Percentiles rank a stretch among this genome's conserved stretches.
Evolutionary conservation across 2,113 vertebrate species (phyloP).

Genomic region (Redunca redunca): DNA sequence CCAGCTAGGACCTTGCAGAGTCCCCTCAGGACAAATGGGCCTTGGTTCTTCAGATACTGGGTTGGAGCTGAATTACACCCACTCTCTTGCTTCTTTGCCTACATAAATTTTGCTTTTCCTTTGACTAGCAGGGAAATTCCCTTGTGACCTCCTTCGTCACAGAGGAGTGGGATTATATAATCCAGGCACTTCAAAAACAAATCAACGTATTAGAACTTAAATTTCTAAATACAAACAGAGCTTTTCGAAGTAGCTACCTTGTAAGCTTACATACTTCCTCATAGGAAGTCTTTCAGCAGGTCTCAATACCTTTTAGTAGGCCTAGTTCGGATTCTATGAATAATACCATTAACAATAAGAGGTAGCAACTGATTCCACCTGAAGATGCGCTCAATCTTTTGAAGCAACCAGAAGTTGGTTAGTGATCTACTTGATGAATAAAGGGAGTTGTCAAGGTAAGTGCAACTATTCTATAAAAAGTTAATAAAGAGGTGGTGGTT

Average conservation of each 20-base stretch:
- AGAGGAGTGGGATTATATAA: background rate
- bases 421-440: background rate
- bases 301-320: background rate
- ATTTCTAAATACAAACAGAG: background rate
- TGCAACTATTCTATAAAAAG: background rate
- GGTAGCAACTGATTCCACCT: rapidly evolving
- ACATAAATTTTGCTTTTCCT: background rate
- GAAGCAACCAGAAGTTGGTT: background rate
- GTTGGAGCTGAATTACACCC: rapidly evolving
- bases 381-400: background rate
- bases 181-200: background rate
- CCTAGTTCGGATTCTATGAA: background rate
- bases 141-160: background rate
- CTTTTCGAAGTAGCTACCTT: background rate
- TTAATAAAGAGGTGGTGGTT: background rate
- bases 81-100: background rate
- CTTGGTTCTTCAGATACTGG: background rate
- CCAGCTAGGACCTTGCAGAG: background rate
- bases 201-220: background rate
- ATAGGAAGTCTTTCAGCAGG: background rate
- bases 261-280: background rate
- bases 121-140: background rate
- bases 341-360: background rate
- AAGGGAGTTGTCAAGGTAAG: background rate
- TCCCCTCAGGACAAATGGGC: background rate